These are phyloP conservation scores for Nymphicus hollandicus DNA, from an alignment of 2,113 vertebrate genomes.

Conservation along the genomic window DNA sequence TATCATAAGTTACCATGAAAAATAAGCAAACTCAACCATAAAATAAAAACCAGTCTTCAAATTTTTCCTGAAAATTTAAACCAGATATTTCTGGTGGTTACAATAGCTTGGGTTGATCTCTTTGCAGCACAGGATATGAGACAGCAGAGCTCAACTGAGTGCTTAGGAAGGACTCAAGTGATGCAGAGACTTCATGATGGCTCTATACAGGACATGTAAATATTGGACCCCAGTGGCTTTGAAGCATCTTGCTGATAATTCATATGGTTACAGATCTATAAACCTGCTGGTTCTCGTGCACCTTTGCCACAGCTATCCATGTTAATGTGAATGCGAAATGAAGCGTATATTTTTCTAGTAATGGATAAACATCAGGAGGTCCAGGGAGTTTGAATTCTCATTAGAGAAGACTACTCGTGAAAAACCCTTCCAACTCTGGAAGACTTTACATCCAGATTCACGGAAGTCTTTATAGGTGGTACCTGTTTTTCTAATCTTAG, in stretches of 20 bases:
- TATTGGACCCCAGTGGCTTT: neutral
- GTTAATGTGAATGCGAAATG: slow-evolving; percentile 54
- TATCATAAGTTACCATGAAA: neutral
- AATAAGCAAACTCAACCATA: neutral
- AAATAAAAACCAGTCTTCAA: neutral
- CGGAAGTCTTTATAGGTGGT: neutral
- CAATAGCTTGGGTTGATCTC: neutral
- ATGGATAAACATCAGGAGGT: slow-evolving; percentile 57
- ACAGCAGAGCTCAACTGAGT: neutral
- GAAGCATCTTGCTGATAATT: slow-evolving; percentile 53
- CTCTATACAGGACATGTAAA: slow-evolving; percentile 8
- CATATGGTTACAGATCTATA: slow-evolving; percentile 48
- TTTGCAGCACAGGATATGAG: neutral
- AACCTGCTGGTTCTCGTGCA: slow-evolving; percentile 46
- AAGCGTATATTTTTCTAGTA: slow-evolving; percentile 56
- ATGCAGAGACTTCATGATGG: neutral
- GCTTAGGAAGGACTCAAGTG: neutral
- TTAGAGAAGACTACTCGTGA: slow-evolving; percentile 15
- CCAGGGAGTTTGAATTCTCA: slow-evolving; percentile 39
- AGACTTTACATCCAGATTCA: slow-evolving; percentile 5
- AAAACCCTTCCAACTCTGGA: slow-evolving; percentile 8
- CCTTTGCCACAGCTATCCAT: slow-evolving; percentile 47
- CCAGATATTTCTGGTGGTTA: neutral
- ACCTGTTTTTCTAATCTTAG: neutral
- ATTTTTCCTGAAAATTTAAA: neutral